A percentile compares a stretch with the other conserved stretches of the same genome.
Evolutionary conservation across 2,797 vertebrate species (phyloP).

Genomic region (Vireo griseus): DNA sequence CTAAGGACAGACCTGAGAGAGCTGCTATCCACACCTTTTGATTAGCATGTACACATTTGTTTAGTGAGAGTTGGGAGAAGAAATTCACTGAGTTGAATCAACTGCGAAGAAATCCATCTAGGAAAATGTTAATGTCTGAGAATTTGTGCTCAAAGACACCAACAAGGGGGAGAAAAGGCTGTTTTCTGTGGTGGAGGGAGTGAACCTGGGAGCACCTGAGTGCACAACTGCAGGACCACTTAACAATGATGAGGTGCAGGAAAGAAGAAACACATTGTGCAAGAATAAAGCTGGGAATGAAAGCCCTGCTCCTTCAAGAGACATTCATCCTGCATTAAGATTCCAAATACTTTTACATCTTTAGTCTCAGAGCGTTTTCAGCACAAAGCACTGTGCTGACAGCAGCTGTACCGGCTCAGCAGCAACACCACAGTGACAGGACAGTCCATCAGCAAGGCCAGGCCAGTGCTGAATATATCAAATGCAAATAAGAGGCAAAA

Average conservation of each 20-base stretch:
- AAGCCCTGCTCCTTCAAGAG: background rate
- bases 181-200: fast-evolving
- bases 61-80: background rate
- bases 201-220: background rate
- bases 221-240: background rate
- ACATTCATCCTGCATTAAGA: background rate
- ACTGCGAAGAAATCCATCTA: background rate
- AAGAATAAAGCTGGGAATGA: background rate
- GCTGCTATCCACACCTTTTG: background rate
- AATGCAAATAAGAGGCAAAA: background rate
- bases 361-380: background rate
- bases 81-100: background rate
- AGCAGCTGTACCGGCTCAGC: background rate
- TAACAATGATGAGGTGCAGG: background rate
- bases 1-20: background rate
- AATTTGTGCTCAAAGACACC: background rate
- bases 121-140: background rate
- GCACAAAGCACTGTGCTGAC: background rate
- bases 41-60: fast-evolving
- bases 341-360: background rate
- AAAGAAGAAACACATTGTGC: background rate
- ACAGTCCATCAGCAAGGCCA: background rate
- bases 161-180: background rate
- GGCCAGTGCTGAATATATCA: background rate
- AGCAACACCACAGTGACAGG: background rate